These are phyloP conservation scores for Rhizomys pruinosus DNA, from an alignment of 2,113 vertebrate genomes.

Conservation along the genomic window DNA sequence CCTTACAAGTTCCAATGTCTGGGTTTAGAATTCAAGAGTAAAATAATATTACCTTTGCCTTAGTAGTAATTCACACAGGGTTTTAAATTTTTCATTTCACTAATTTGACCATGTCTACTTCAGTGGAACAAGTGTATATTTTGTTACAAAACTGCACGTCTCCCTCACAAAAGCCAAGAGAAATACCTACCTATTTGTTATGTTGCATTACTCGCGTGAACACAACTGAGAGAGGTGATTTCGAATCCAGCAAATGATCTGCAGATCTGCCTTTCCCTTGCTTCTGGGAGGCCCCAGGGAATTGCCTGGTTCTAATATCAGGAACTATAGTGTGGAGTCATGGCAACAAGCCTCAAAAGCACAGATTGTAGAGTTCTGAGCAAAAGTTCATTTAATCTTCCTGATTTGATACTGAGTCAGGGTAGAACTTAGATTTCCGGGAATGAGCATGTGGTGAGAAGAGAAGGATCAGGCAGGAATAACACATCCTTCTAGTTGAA, in stretches of 20 bases:
- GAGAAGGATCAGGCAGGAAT: neutral
- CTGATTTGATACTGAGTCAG: neutral
- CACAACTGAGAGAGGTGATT: constrained; percentile 2
- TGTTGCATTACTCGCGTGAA: neutral
- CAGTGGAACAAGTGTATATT: constrained; percentile 3
- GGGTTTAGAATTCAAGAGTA: neutral
- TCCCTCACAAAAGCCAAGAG: constrained; percentile 33
- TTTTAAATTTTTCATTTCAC: constrained; percentile 12
- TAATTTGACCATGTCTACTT: constrained; percentile 10
- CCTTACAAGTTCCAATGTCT: neutral
- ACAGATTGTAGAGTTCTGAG: constrained; percentile 36
- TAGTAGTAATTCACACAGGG: neutral
- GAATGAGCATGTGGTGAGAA: neutral
- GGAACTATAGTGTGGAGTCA: neutral
- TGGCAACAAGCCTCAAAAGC: constrained; percentile 19
- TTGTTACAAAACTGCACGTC: constrained; percentile 31
- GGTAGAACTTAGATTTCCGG: neutral
- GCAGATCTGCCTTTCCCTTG: neutral
- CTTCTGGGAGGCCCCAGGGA: neutral
- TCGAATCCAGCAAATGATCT: constrained; percentile 5
- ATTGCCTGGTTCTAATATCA: neutral
- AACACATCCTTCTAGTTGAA: neutral
- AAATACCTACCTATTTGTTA: constrained; percentile 2
- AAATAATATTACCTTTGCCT: constrained; percentile 27
- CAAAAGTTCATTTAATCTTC: constrained; percentile 1